These are phyloP conservation scores for Eufriesea mexicana DNA, from an alignment of 1,140 invertebrate species.

Conservation along the genomic window DNA sequence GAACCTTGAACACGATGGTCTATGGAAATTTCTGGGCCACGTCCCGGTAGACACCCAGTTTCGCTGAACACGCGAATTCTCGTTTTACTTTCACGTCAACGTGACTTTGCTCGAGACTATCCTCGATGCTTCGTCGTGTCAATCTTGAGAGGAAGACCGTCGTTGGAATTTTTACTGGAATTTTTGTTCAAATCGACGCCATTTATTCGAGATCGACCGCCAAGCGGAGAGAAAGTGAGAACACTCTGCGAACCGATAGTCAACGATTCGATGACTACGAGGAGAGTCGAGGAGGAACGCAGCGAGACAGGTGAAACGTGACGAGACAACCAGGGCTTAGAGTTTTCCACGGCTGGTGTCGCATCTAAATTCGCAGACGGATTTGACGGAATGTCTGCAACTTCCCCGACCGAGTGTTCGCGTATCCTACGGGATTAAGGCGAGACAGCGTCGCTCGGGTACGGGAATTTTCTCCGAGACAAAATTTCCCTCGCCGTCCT, in stretches of 20 bases:
- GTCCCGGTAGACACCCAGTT: neutral
- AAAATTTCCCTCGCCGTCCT: conserved; percentile 7
- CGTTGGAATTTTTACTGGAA: too few relatives aligned
- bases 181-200: neutral
- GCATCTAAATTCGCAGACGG: conserved; percentile 47
- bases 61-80: neutral
- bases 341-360: neutral
- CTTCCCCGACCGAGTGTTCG: neutral
- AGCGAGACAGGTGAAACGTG: neutral
- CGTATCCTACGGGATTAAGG: conserved; percentile 40
- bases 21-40: neutral
- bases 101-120: neutral
- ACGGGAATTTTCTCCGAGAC: conserved; percentile 14
- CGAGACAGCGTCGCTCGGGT: neutral
- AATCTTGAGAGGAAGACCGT: neutral
- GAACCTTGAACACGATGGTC: neutral
- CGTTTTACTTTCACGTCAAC: neutral
- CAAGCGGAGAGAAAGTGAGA: neutral
- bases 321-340: conserved; percentile 22
- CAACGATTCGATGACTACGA: neutral
- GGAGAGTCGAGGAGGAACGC: conserved; percentile 13
- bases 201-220: neutral
- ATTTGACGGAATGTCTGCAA: conserved; percentile 23
- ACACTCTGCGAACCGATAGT: neutral
- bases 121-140: neutral